A percentile compares a stretch with the other conserved stretches of the same genome.
phyloP scores from a whole-genome alignment of 2,888 invertebrate species.

The Acrobasis suavella region DNA sequence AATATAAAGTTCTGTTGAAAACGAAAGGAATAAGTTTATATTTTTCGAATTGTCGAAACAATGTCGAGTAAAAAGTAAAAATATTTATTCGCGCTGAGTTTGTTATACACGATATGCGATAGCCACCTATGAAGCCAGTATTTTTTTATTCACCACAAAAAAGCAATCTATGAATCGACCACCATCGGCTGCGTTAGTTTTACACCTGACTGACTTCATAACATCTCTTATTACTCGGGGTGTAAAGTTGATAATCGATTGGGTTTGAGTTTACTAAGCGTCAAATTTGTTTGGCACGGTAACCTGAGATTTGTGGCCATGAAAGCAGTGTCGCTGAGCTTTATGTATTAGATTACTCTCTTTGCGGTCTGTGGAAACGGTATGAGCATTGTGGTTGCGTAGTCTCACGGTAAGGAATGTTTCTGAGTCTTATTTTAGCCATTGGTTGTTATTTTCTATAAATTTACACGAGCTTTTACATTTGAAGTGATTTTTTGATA shows the following conservation, averaged over 20 bases:
- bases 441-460: constrained; percentile 49
- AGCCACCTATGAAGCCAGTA: constrained; percentile 61
- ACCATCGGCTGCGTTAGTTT: constrained; percentile 48
- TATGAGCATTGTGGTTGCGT: constrained; percentile 73
- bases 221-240: constrained; percentile 38
- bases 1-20: too few species aligned
- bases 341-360: constrained; percentile 79
- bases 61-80: not conserved
- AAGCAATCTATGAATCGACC: constrained; percentile 75
- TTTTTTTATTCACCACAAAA: constrained; percentile 71
- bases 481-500: not conserved
- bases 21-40: too few species aligned
- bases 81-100: constrained; percentile 22
- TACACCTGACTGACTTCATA: constrained; percentile 40
- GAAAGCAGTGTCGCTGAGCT: constrained; percentile 80
- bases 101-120: constrained; percentile 57
- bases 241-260: constrained; percentile 47
- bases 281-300: constrained; percentile 45
- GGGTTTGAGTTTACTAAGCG: constrained; percentile 33
- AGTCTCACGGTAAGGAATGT: constrained; percentile 66
- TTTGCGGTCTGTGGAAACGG: constrained; percentile 76
- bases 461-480: constrained; percentile 1
- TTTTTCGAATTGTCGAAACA: too few species aligned
- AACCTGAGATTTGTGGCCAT: constrained; percentile 75
- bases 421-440: constrained; percentile 52